Evolutionary conservation across 35 echinoderm and acorn worm genomes (phyloP), one percentile per base, ranked within the genome.

Genomic region (Lytechinus pictus): DNA sequence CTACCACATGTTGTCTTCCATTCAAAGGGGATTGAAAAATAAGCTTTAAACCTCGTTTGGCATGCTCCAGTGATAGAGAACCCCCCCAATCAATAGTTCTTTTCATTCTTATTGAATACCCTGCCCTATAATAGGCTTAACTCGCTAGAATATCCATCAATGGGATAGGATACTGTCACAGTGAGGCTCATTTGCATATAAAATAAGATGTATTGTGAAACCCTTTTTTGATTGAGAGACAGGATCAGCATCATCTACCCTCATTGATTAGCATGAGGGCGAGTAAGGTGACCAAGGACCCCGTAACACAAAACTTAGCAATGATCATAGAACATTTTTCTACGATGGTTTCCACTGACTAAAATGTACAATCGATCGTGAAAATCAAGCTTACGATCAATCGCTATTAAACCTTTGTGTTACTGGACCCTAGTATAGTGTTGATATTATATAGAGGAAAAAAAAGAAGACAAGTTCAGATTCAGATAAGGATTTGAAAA

Each of bases 101-200:
- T 79, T 79, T 79, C 66, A 79, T 16, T 79, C 66, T 79, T 16
- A 5, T 79, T 79, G 66, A 79, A n/a, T 79, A 79, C 24, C 66
- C 66, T 79, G 66, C 66, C 66, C 66, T 24, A 79, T 3, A 79
- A 79, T 79, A 79, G 66, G 66, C 66, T 79, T 16, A 24, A n/a
- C 66, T 79, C 19, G 5, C 16, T 79, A 24, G 19, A 79, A 24
- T 79, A 10, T 90, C 52, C 88, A 7, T 33, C 4, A 54, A 19
- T 19, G 52, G 29, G 29, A 90, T 90, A 90, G 88, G 88, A 90
- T 21, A 90, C 88, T 90, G 52, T 90, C 5, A 52, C 29, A 51
- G 52, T 12, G 11, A 29, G 52, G 29, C 88, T 90, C n/a, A 90
- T 90, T 52, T 90, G 88, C 88, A 90, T 90, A 90, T 90, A 44